These are phyloP conservation scores for Cerastoderma edule DNA, from an alignment of 2,888 invertebrate genomes.

Conservation along the genomic window DNA sequence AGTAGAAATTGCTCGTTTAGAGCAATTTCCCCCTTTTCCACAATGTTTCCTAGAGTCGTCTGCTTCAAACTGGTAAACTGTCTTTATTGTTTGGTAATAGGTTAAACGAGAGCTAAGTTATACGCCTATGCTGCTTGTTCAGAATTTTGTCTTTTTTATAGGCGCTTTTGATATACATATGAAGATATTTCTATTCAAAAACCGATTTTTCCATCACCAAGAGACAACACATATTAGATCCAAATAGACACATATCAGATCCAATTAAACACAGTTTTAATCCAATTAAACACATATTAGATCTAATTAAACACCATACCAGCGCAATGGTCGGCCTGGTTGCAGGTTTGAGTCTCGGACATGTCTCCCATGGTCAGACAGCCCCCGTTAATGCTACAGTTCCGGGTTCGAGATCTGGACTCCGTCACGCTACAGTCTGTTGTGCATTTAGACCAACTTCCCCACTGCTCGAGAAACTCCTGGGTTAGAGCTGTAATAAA, in stretches of 20 bases:
- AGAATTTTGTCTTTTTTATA: too few species aligned
- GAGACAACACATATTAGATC: too few species aligned
- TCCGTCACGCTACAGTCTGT: constrained; percentile 23
- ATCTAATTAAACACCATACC: constrained; percentile 23
- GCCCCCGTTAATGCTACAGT: constrained; percentile 37
- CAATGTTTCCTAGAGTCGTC: too few species aligned
- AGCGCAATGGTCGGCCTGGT: constrained; percentile 36
- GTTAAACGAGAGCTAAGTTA: too few species aligned
- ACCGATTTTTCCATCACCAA: background rate
- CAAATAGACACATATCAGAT: background rate
- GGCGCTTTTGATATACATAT: background rate
- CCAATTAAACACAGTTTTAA: background rate
- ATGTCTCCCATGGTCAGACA: constrained; percentile 25
- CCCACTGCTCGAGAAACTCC: constrained; percentile 35
- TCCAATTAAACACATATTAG: background rate
- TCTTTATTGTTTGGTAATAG: too few species aligned
- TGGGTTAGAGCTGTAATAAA: background rate
- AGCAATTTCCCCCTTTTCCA: too few species aligned
- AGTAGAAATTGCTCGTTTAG: too few species aligned
- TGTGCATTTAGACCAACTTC: constrained; percentile 33
- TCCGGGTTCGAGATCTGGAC: constrained; percentile 33
- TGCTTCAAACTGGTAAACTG: too few species aligned
- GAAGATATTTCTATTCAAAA: background rate
- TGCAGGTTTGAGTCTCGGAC: constrained; percentile 32
- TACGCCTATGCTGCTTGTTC: too few species aligned